Evolutionary conservation across 2,113 vertebrate species (phyloP), one percentile per base, ranked within the genome.

Genomic region (Lepus europaeus): DNA sequence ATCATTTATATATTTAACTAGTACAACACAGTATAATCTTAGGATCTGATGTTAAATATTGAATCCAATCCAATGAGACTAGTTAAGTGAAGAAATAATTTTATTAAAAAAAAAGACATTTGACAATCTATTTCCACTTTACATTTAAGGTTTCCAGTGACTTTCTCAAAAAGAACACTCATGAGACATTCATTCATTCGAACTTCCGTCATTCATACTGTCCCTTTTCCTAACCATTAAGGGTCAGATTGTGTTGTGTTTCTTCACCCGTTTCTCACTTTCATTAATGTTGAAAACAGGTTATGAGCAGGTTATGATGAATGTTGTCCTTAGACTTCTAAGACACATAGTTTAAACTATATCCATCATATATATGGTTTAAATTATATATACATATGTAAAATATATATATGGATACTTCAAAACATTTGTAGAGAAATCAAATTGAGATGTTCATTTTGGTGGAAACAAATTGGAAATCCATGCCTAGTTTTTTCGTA

Each of bases 1-100:
- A 33, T 87, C 53, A 66, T 2, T 94, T 92, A 78, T 70, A 69
- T 93, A 92, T 68, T 69, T 83, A 49, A 89, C 79, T 84, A 93
- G 33, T 80, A 19, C 16, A 79, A 77, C 12, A 33, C 23, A 56
- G 17, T 89, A 13, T 59, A 39, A 90, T 91, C 23, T 95, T 77
- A 87, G 23, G 78, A 90, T 89, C 31, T 33, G 12, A 72, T 73
- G 12, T 5, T 53, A 70, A 74, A n/a, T 80, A 23, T 61, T 95
- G 53, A 49, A 25, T 79, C 20, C 31, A 95, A 63, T 66, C 33
- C 8, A 61, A 9, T 45, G 64, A 81, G 56, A 94, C 80, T 1
- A 95, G 3, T 13, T 88, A 95, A 94, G 76, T 84, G 27, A 69
- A 66, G 10, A 77, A 73, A 16, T 4, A 74, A n/a, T 1, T 90